Evolutionary conservation across 2,888 invertebrate genomes (phyloP), one percentile per base, ranked within the genome.

Genomic region (Lycia hirtaria): DNA sequence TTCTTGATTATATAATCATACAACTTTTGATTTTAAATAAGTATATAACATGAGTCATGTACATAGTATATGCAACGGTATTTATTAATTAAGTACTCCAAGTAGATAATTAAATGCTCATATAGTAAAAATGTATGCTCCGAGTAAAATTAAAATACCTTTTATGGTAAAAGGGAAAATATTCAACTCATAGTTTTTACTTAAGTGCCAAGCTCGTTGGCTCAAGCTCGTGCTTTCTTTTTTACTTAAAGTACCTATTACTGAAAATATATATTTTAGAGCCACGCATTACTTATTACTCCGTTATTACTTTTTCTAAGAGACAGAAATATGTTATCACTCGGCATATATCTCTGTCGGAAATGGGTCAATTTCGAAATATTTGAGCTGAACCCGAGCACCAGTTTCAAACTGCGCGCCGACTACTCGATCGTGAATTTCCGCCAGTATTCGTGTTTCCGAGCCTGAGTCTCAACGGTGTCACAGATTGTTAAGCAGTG

Each of bases 1-100:
- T 84, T 83, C 83, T 76, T 64, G 57, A 69, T 89, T 88, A 80
- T 71, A 73, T 84, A 87, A 89, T 62, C 37, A 12, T 49, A 55
- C 67, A 64, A 76, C 80, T 83, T 83, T 81, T 82, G 77, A 76
- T 84, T 82, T 81, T 79, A 56, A 69, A 69, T 72, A 69, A 69
- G 56, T 72, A 78, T 78, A 73, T 75, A 40, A 51, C 38, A n/a
- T n/a, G n/a, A n/a, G n/a, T 35, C 37, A 32, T 28, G 37, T 19
- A 12, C 19, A 58, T 64, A 56, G 37, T 19, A 12, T 14, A 58
- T 64, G 56, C 61, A 63, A 72, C 30, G 43, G 60, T 67, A 62
- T 65, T 40, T 14, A 24, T 44, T 15, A 45, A 38, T 51, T 10
- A 41, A 24, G 15, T 12, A 22, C 22, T 15, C n/a, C n/a, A 15